phyloP scores from a whole-genome alignment of 2,888 invertebrate genomes.

The Meta bourneti region DNA sequence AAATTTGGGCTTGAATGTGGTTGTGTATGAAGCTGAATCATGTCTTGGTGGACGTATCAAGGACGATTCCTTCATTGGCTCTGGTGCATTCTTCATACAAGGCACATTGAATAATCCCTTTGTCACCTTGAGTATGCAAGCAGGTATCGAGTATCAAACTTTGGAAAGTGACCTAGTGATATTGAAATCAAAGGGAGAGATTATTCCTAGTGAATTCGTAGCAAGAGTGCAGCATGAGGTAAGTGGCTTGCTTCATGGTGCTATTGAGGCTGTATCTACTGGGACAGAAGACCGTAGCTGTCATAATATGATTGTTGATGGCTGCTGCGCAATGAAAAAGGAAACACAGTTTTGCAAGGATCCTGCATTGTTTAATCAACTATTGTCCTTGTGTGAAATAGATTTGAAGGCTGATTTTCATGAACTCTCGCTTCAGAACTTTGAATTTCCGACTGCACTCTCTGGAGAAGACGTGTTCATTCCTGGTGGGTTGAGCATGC shows the following conservation, averaged over 20 bases:
- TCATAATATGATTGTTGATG: slow-evolving; percentile 37
- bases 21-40: slow-evolving; percentile 81
- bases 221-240: slow-evolving; percentile 35
- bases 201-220: slow-evolving; percentile 7
- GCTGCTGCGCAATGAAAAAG: slow-evolving; percentile 19
- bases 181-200: slow-evolving; percentile 35
- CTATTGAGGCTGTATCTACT: slow-evolving; percentile 29
- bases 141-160: slow-evolving; percentile 27
- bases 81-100: slow-evolving; percentile 82
- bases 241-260: slow-evolving; percentile 55
- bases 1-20: slow-evolving; percentile 81
- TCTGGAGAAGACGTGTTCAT: slow-evolving; percentile 54
- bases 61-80: slow-evolving; percentile 80
- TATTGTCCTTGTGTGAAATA: slow-evolving; percentile 39
- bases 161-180: slow-evolving; percentile 33
- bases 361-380: slow-evolving; percentile 36
- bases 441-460: slow-evolving; percentile 39
- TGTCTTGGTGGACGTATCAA: slow-evolving; percentile 82
- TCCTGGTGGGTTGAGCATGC: slow-evolving; percentile 27
- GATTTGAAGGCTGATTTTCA: slow-evolving; percentile 43
- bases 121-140: slow-evolving; percentile 82
- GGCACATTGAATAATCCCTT: slow-evolving; percentile 83
- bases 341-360: slow-evolving; percentile 8
- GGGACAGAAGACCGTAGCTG: slow-evolving; percentile 22
- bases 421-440: slow-evolving; percentile 43